phyloP scores from a whole-genome alignment of 2,797 vertebrate genomes.

The Liparis tanakae region DNA sequence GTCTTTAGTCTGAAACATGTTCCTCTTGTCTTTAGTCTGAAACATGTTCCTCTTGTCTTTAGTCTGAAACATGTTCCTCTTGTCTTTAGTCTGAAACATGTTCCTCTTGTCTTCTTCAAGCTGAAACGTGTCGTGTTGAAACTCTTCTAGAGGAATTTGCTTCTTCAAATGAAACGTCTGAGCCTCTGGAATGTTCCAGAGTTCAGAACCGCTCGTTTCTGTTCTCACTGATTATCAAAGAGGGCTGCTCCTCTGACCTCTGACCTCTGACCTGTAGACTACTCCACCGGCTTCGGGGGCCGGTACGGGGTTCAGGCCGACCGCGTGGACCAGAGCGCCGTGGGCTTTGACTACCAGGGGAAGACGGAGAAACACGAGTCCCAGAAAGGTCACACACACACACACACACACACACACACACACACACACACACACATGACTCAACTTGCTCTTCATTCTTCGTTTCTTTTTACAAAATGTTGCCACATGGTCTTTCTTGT shows the following conservation, averaged over 20 bases:
- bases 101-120: too few relatives aligned
- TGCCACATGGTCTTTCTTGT: too few relatives aligned
- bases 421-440: not conserved
- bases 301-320: conserved; percentile 89
- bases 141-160: too few relatives aligned
- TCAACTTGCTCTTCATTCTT: conserved; percentile 7
- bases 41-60: too few relatives aligned
- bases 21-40: too few relatives aligned
- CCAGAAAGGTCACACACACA: conserved; percentile 85
- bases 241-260: conserved; percentile 33
- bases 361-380: conserved; percentile 93
- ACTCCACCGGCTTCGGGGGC: conserved; percentile 93
- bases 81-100: too few relatives aligned
- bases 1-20: too few relatives aligned
- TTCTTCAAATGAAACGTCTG: too few relatives aligned
- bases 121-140: too few relatives aligned
- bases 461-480: not conserved
- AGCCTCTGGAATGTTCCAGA: too few relatives aligned
- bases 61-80: too few relatives aligned
- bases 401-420: not conserved
- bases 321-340: conserved; percentile 89
- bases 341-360: conserved; percentile 93
- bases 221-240: not conserved
- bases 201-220: not conserved
- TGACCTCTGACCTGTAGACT: conserved; percentile 83